Conservation (phyloP, 2,113 vertebrate genomes). For the Thamnophis sirtalis region DNA sequence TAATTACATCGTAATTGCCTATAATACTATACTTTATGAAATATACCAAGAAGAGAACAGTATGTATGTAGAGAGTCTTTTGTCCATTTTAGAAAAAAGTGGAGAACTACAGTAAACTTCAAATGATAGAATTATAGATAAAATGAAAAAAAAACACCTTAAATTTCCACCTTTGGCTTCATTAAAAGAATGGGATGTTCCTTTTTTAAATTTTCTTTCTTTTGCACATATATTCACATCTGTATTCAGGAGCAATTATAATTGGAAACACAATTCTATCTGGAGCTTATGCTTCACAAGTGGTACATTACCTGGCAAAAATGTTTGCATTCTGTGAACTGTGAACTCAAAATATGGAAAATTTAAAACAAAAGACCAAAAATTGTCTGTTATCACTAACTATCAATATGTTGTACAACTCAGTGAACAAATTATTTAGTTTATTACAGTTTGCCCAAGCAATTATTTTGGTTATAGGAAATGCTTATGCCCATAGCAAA, state of each 20-base stretch:
- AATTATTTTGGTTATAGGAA: not conserved
- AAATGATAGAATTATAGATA: not conserved
- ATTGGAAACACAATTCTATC: not conserved
- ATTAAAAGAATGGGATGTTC: not conserved
- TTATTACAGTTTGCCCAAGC: not conserved
- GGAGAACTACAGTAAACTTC: not conserved
- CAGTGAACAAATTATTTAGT: constrained; percentile 5
- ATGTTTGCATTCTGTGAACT: constrained; percentile 12
- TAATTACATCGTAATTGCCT: not conserved
- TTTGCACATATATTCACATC: not conserved
- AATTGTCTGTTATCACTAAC: constrained; percentile 16
- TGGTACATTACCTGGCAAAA: constrained; percentile 27
- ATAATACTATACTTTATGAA: not conserved
- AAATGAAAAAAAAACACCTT: not conserved
- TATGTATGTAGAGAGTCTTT: not conserved
- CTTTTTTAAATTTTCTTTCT: constrained; percentile 29
- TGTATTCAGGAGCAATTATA: constrained; percentile 1
- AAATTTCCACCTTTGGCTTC: constrained; percentile 18
- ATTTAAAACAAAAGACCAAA: constrained; percentile 24
- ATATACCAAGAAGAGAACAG: not conserved
- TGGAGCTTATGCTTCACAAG: not conserved
- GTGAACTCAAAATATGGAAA: constrained; percentile 11
- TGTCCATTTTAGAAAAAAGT: not conserved
- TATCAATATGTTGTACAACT: not conserved
- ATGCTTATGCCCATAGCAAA: constrained; percentile 2